Percentiles rank a stretch among this genome's conserved stretches.
phyloP scores from a whole-genome alignment of 2,113 vertebrate genomes.

The Gavia stellata region DNA sequence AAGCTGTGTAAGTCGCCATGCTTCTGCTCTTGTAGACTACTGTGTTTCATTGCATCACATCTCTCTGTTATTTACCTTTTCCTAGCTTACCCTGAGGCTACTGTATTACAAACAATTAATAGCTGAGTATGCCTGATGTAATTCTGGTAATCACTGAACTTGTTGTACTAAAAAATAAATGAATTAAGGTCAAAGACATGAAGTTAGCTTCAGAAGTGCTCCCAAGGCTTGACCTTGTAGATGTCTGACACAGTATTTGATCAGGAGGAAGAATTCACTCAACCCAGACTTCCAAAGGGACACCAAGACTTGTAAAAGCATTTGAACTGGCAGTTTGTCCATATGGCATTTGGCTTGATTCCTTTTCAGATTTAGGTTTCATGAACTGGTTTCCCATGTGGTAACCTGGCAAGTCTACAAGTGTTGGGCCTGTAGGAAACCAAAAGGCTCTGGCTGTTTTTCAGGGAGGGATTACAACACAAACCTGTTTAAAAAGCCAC shows the following conservation, averaged over 20 bases:
- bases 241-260: background rate
- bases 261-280: background rate
- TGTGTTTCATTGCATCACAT: background rate
- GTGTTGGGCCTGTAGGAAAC: background rate
- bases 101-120: background rate
- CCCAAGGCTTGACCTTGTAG: slow-evolving; percentile 22
- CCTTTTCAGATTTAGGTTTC: slow-evolving; percentile 6
- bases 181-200: background rate
- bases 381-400: slow-evolving; percentile 32
- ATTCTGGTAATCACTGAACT: background rate
- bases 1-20: background rate
- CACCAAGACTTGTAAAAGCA: background rate
- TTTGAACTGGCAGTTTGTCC: slow-evolving; percentile 13
- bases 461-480: background rate
- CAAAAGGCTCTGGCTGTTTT: background rate
- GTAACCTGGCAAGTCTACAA: slow-evolving; percentile 21
- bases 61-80: background rate
- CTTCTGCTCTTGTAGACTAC: background rate
- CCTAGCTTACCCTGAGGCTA: background rate
- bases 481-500: background rate
- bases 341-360: slow-evolving; percentile 38
- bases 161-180: background rate
- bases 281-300: slow-evolving; percentile 15
- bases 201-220: background rate
- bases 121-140: background rate